A percentile compares a stretch with the other conserved stretches of the same genome.
Evolutionary conservation across 2,888 invertebrate species (phyloP).

Genomic region (Smittia sp.): DNA sequence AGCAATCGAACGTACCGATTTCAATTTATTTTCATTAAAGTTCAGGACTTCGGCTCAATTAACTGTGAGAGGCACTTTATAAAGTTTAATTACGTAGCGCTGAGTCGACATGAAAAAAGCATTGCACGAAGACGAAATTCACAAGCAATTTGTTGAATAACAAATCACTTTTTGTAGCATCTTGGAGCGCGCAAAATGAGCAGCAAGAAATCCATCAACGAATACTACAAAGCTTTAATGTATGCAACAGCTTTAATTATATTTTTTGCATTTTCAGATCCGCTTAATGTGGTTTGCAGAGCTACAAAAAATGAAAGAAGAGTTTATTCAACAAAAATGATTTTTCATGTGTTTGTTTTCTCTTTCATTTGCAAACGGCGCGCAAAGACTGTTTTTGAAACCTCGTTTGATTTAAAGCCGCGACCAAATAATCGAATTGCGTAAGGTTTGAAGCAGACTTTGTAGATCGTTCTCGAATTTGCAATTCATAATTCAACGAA

Average conservation of each 20-base stretch:
- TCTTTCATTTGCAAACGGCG: background rate
- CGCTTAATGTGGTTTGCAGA: background rate
- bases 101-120: background rate
- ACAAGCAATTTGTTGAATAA: slow-evolving; percentile 19
- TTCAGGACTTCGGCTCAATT: background rate
- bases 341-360: background rate
- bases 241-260: slow-evolving; percentile 4
- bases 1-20: too few species aligned
- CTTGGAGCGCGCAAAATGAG: background rate
- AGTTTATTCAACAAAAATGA: background rate
- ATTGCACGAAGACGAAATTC: background rate
- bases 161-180: slow-evolving; percentile 16
- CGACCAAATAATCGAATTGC: too few species aligned
- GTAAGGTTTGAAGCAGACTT: too few species aligned
- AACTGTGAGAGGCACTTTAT: background rate
- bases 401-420: too few species aligned
- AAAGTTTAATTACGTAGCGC: background rate
- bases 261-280: background rate
- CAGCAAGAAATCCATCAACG: background rate
- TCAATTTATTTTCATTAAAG: background rate
- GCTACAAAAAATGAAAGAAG: background rate
- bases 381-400: background rate
- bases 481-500: too few species aligned
- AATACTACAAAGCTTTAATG: background rate
- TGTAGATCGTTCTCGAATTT: too few species aligned